Evolutionary conservation across 2,888 invertebrate species (phyloP).

Genomic region (Fabriciana adippe): DNA sequence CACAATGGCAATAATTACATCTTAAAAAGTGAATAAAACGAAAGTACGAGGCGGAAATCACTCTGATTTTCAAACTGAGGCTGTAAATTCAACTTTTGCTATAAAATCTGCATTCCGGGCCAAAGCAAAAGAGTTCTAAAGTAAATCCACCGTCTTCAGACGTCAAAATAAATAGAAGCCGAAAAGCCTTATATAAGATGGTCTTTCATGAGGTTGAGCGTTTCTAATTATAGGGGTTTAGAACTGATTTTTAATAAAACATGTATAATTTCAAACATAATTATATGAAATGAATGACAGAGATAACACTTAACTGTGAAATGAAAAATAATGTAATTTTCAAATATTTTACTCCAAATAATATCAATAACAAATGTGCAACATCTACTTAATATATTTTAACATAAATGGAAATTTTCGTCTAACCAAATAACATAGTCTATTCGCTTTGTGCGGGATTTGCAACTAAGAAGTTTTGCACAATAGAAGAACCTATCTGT

Average conservation of each 20-base stretch:
- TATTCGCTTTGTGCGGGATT: too few species aligned
- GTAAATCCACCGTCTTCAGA: slow-evolving; percentile 29
- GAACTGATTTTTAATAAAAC: neutral
- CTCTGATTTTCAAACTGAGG: slow-evolving; percentile 8
- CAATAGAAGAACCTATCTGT: too few species aligned
- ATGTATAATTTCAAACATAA: neutral
- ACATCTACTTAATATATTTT: too few species aligned
- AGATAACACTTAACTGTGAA: too few species aligned
- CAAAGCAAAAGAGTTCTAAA: slow-evolving; percentile 26
- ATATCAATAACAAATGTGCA: too few species aligned
- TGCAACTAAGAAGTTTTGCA: too few species aligned
- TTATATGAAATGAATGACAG: too few species aligned
- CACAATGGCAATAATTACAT: neutral
- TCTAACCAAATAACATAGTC: too few species aligned
- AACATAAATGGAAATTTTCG: too few species aligned
- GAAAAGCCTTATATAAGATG: slow-evolving; percentile 13
- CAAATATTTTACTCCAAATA: too few species aligned
- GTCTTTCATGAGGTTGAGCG: slow-evolving; percentile 15
- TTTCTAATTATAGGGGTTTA: slow-evolving; percentile 23
- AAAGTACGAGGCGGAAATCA: slow-evolving; percentile 16
- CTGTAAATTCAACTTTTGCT: slow-evolving; percentile 24
- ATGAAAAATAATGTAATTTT: too few species aligned
- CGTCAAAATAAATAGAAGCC: slow-evolving; percentile 19
- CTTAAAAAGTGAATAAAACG: neutral
- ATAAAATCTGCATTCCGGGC: slow-evolving; percentile 27